Conservation (phyloP, 2,888 invertebrate species). For the Dynastes maya region DNA sequence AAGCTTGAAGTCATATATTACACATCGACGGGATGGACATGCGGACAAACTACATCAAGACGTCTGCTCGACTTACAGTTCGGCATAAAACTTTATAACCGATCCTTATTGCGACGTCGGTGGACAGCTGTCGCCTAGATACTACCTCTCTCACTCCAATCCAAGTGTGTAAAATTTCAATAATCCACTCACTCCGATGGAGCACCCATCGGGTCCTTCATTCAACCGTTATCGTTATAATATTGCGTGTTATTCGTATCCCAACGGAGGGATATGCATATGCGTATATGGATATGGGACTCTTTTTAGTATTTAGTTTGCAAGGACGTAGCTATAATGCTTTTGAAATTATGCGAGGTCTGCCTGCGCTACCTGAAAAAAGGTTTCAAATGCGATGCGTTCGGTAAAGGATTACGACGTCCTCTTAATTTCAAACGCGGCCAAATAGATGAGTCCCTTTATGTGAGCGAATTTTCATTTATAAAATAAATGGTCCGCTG, state of each 20-base stretch:
- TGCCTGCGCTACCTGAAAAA: conserved; percentile 42
- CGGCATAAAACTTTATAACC: conserved; percentile 42
- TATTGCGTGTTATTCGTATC: conserved; percentile 18
- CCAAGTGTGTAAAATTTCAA: conserved; percentile 35
- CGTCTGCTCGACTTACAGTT: conserved; percentile 37
- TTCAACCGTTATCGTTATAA: conserved; percentile 24
- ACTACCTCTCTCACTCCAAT: not conserved
- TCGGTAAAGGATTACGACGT: conserved; percentile 46
- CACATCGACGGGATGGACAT: conserved; percentile 42
- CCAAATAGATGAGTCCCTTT: conserved; percentile 6
- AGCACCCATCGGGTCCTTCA: conserved; percentile 1
- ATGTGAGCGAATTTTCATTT: not conserved
- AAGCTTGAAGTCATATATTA: conserved; percentile 28
- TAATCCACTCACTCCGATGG: conserved; percentile 25
- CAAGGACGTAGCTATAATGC: conserved; percentile 12
- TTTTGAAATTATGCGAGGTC: conserved; percentile 39
- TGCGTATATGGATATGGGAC: conserved; percentile 8
- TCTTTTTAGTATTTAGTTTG: conserved; percentile 7
- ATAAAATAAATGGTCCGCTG: conserved; percentile 49
- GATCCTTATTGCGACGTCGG: conserved; percentile 40
- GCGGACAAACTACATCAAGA: conserved; percentile 16
- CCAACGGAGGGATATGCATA: not conserved
- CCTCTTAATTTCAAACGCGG: conserved; percentile 32
- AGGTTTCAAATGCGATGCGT: conserved; percentile 33
- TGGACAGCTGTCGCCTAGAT: conserved; percentile 42